Evolutionary conservation across 2,888 invertebrate genomes (phyloP).

Genomic region (Nasonovia ribisnigri): DNA sequence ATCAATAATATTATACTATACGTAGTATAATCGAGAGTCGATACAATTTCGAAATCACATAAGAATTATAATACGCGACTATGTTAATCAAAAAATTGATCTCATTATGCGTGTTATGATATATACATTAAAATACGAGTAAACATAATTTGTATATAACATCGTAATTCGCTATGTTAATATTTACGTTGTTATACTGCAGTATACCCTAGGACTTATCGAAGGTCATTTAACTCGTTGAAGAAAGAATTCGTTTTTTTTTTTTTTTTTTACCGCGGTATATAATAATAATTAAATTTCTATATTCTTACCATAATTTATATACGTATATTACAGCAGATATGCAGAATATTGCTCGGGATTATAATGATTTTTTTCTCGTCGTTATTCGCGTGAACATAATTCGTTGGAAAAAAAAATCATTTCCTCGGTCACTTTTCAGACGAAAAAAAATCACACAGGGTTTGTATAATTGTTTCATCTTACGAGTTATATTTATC

Average conservation of each 20-base stretch:
- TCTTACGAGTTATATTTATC: background rate
- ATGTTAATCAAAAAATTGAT: background rate
- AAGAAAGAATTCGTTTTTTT: background rate
- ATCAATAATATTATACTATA: background rate
- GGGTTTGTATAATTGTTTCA: background rate
- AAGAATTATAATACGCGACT: background rate
- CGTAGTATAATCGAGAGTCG: background rate
- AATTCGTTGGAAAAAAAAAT: background rate
- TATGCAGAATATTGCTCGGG: background rate
- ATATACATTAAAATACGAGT: background rate
- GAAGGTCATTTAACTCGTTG: background rate
- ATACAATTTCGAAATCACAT: background rate
- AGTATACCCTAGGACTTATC: background rate
- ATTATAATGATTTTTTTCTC: background rate
- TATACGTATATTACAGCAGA: background rate
- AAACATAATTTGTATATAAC: background rate
- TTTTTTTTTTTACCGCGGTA: background rate
- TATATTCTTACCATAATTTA: background rate
- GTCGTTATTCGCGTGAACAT: background rate
- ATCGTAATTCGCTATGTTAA: background rate
- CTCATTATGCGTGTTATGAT: background rate
- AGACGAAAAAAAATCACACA: background rate
- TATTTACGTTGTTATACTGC: background rate
- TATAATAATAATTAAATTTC: slow-evolving; percentile 3
- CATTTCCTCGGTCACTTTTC: background rate